Evolutionary conservation across 1,140 invertebrate species (phyloP).

Genomic region (Mamestra configurata): DNA sequence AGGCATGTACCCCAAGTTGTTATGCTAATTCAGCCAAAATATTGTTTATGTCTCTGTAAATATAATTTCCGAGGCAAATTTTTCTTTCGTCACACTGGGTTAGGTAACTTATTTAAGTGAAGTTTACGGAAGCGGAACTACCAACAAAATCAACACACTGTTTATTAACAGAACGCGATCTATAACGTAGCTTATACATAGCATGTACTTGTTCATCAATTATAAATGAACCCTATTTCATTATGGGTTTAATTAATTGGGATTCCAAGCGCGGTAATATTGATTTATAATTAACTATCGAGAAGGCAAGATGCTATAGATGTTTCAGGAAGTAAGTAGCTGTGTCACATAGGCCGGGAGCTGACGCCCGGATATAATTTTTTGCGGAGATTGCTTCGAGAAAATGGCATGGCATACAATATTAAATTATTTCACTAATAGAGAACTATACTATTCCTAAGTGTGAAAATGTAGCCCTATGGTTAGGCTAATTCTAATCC

Average conservation of each 20-base stretch:
- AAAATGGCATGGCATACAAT: too few species aligned
- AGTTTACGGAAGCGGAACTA: neutral
- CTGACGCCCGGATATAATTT: neutral
- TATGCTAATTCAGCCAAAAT: conserved; percentile 25
- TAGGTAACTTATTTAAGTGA: neutral
- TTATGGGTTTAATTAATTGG: conserved; percentile 41
- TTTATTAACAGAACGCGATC: neutral
- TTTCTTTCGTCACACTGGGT: neutral
- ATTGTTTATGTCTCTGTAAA: neutral
- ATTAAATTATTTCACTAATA: too few species aligned
- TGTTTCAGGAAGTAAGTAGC: conserved; percentile 8
- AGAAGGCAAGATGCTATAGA: conserved; percentile 1
- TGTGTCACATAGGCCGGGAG: neutral
- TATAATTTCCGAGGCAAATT: neutral
- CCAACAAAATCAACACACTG: neutral
- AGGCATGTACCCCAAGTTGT: conserved; percentile 11
- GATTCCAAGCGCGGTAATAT: conserved; percentile 24
- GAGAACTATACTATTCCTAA: too few species aligned
- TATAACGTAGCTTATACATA: neutral
- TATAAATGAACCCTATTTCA: conserved; percentile 25
- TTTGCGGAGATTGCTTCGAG: neutral
- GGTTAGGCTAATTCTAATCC: too few species aligned
- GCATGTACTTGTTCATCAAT: neutral
- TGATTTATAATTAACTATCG: conserved; percentile 39
- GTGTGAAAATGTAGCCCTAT: too few species aligned